Evolutionary conservation across 1,140 invertebrate species (phyloP).

Genomic region (Tetramorium alpestre): DNA sequence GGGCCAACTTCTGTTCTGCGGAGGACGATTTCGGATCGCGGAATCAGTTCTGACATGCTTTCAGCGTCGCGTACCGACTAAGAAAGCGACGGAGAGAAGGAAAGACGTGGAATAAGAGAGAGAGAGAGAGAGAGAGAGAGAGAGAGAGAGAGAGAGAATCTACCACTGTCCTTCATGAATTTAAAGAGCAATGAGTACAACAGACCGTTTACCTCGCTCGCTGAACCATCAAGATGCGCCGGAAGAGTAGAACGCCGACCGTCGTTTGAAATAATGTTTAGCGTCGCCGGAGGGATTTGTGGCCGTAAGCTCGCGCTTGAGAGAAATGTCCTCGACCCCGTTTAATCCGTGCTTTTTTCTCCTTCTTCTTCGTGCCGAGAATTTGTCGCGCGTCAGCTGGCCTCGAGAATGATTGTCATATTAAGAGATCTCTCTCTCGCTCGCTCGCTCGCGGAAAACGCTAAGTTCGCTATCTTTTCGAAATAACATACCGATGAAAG

Average conservation of each 20-base stretch:
- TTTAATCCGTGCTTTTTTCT: conserved; percentile 53
- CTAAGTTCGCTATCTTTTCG: conserved; percentile 45
- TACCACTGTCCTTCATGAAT: conserved; percentile 19
- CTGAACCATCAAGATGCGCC: conserved; percentile 21
- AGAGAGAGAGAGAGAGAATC: not conserved
- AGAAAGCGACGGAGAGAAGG: not conserved
- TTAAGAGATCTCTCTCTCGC: conserved; percentile 33
- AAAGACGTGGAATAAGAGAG: not conserved
- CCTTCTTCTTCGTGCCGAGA: conserved; percentile 26
- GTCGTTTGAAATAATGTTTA: conserved; percentile 52
- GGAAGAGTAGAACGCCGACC: conserved; percentile 23
- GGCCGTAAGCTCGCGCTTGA: not conserved
- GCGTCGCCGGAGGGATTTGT: conserved; percentile 50
- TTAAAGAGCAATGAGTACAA: conserved; percentile 32
- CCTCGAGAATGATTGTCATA: conserved; percentile 58
- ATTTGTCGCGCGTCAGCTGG: conserved; percentile 58
- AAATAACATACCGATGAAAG: conserved; percentile 35
- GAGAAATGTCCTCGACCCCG: conserved; percentile 36
- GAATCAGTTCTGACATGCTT: conserved; percentile 53
- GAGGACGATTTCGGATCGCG: conserved; percentile 16
- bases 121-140: not conserved
- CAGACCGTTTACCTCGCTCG: conserved; percentile 26
- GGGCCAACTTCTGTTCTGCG: conserved; percentile 22
- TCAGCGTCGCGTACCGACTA: not conserved
- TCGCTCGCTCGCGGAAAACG: conserved; percentile 37